A percentile compares a stretch with the other conserved stretches of the same genome.
Conservation (phyloP, 2,797 vertebrate species). For the Potorous gilbertii region DNA sequence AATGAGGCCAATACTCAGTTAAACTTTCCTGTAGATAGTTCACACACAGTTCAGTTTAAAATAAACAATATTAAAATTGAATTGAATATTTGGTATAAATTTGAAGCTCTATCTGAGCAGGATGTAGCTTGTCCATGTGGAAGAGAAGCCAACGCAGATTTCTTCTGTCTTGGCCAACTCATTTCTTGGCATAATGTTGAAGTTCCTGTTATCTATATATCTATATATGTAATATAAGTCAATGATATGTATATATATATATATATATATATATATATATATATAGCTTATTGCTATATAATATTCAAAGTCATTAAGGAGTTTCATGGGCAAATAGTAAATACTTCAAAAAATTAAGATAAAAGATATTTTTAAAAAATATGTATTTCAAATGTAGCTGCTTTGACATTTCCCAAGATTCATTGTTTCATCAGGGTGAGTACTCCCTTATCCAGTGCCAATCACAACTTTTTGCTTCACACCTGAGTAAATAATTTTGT, state of each 20-base stretch:
- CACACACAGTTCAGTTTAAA: neutral
- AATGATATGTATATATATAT: too few species aligned
- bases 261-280: too few species aligned
- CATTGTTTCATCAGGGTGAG: neutral
- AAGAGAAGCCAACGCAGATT: neutral
- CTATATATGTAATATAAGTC: too few species aligned
- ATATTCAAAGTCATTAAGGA: neutral
- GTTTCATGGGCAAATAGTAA: neutral
- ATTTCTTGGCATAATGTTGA: neutral
- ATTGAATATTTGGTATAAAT: neutral
- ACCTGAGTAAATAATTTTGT: fast-evolving
- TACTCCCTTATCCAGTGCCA: neutral
- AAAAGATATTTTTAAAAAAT: neutral
- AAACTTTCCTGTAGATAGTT: neutral
- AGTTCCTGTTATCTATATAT: neutral
- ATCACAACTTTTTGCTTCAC: fast-evolving
- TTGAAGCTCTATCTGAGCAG: fast-evolving
- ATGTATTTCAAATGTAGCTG: neutral
- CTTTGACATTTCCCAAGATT: neutral
- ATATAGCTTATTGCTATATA: neutral
- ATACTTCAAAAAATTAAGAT: neutral
- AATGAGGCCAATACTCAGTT: neutral
- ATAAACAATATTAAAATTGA: neutral
- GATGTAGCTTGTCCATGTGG: neutral
- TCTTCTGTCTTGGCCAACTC: neutral